Conservation (phyloP, 2,888 invertebrate genomes). For the Danaus chrysippus region DNA sequence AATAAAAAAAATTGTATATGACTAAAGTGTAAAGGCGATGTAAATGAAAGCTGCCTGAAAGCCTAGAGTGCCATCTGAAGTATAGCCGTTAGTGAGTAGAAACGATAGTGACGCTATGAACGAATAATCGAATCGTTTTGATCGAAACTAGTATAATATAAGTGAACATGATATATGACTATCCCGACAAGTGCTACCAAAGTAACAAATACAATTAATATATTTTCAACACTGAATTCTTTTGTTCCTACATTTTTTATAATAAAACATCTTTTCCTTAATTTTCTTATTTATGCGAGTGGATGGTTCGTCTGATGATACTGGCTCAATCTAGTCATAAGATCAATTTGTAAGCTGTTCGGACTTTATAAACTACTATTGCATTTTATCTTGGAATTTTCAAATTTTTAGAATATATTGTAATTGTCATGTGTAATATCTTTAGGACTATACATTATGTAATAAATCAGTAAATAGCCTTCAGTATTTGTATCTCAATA, state of each 20-base stretch:
- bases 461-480: constrained; percentile 40
- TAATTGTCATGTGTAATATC: constrained; percentile 42
- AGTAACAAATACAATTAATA: constrained; percentile 41
- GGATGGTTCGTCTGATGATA: constrained; percentile 60
- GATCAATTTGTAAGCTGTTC: constrained; percentile 72
- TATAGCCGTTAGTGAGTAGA: constrained; percentile 66
- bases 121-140: constrained; percentile 65
- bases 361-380: constrained; percentile 59
- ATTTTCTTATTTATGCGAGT: constrained; percentile 58
- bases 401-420: constrained; percentile 56
- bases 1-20: constrained; percentile 31
- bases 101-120: constrained; percentile 68
- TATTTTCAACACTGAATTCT: constrained; percentile 51
- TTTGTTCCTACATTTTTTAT: constrained; percentile 74
- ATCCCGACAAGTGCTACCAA: constrained; percentile 32
- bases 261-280: constrained; percentile 61
- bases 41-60: constrained; percentile 55
- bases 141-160: constrained; percentile 66
- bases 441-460: constrained; percentile 45
- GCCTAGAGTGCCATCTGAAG: constrained; percentile 74
- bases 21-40: constrained; percentile 40
- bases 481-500: constrained; percentile 50
- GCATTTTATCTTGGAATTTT: constrained; percentile 63
- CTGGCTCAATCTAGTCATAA: constrained; percentile 80
- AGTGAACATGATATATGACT: constrained; percentile 59